Conservation (phyloP, 2,797 vertebrate species). For the Coregonus sp. region DNA sequence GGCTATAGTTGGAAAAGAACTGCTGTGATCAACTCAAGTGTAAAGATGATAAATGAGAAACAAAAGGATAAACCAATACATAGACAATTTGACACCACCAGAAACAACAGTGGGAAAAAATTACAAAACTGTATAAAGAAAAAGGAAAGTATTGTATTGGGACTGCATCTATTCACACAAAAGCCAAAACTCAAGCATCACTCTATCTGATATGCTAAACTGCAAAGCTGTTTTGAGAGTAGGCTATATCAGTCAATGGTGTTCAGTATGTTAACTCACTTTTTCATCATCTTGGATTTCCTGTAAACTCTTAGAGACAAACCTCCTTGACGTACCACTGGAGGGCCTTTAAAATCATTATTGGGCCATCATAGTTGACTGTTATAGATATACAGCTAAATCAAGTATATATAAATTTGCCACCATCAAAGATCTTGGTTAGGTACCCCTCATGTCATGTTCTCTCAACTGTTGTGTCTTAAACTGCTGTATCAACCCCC, state of each 20-base stretch:
- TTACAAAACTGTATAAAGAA: constrained; percentile 2
- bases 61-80: constrained; percentile 61
- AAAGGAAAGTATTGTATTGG: constrained; percentile 31
- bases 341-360: not conserved
- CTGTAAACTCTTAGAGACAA: not conserved
- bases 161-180: constrained; percentile 24
- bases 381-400: not conserved
- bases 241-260: constrained; percentile 2
- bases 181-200: constrained; percentile 22
- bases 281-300: not conserved
- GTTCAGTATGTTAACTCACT: not conserved
- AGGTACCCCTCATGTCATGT: not conserved
- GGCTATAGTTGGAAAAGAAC: constrained; percentile 42
- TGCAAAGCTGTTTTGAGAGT: not conserved
- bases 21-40: constrained; percentile 63
- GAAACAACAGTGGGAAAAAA: constrained; percentile 17
- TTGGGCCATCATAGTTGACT: not conserved
- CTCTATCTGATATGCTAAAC: constrained; percentile 16
- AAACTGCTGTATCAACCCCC: too few species aligned
- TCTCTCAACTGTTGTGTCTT: too few species aligned
- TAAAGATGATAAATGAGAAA: constrained; percentile 69
- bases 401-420: not conserved
- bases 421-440: not conserved
- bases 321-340: not conserved
- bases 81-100: constrained; percentile 44